Percentiles rank a stretch among this genome's conserved stretches.
These are phyloP conservation scores for Nanorana parkeri DNA, from an alignment of 2,113 vertebrate species.

Conservation along the genomic window DNA sequence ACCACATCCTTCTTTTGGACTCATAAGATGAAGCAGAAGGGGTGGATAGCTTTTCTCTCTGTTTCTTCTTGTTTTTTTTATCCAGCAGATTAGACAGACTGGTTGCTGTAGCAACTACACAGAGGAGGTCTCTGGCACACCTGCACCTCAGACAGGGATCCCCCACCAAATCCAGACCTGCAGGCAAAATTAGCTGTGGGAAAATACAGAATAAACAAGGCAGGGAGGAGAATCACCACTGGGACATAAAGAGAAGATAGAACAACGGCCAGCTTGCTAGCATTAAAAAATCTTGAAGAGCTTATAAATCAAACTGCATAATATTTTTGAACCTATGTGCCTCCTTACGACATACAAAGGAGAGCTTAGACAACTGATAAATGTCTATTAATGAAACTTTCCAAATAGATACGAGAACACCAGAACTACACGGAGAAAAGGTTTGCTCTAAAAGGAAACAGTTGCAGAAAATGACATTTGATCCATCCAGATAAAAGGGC, in stretches of 20 bases:
- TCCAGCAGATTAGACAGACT: constrained; percentile 77
- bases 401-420: neutral
- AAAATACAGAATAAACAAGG: constrained; percentile 57
- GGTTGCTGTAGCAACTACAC: constrained; percentile 79
- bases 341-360: neutral
- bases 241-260: constrained; percentile 13
- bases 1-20: constrained; percentile 71
- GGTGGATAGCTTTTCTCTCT: constrained; percentile 76
- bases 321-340: too few species aligned
- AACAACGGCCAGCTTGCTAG: neutral
- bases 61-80: constrained; percentile 69
- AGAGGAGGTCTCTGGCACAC: constrained; percentile 75
- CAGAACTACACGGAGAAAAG: constrained; percentile 44
- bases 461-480: constrained; percentile 51
- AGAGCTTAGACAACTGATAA: neutral
- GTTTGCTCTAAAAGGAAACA: constrained; percentile 51
- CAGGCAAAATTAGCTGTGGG: constrained; percentile 61
- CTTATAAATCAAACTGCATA: too few species aligned
- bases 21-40: constrained; percentile 75
- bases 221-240: constrained; percentile 5
- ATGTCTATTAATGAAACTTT: neutral
- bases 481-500: constrained; percentile 56
- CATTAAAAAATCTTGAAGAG: too few species aligned
- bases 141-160: constrained; percentile 71
- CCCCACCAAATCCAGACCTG: constrained; percentile 62